Percentiles rank a stretch among this genome's conserved stretches.
Evolutionary conservation across 2,888 invertebrate species (phyloP).

Genomic region (Dendrolimus pini): DNA sequence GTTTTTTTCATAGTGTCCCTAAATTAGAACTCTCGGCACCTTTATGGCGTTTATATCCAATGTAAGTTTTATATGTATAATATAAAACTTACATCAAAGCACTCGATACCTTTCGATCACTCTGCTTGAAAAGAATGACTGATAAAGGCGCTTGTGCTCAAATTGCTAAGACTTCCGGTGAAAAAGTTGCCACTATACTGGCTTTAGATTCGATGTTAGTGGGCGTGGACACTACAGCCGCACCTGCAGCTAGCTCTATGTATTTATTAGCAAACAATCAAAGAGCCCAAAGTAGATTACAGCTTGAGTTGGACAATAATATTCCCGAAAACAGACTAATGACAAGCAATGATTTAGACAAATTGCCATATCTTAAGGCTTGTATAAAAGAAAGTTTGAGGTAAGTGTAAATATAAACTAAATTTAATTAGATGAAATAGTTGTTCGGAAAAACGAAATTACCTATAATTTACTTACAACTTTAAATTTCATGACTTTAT

Average conservation of each 20-base stretch:
- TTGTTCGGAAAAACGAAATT: too few species aligned
- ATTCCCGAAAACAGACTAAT: conserved; percentile 75
- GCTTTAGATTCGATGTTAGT: conserved; percentile 87
- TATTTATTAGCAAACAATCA: conserved; percentile 85
- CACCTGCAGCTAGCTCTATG: conserved; percentile 84
- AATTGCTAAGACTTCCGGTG: conserved; percentile 49
- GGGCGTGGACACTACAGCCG: conserved; percentile 89
- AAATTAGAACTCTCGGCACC: conserved; percentile 85
- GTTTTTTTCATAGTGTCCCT: conserved; percentile 86
- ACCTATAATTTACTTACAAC: too few species aligned
- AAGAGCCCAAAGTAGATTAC: conserved; percentile 80
- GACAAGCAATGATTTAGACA: conserved; percentile 77
- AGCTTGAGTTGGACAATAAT: conserved; percentile 76
- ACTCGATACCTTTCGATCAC: conserved; percentile 83
- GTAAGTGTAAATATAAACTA: conserved; percentile 42
- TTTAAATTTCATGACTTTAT: too few species aligned
- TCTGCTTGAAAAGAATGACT: conserved; percentile 59
- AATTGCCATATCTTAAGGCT: conserved; percentile 82
- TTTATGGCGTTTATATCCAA: conserved; percentile 84
- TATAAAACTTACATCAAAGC: conserved; percentile 83
- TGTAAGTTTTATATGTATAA: too few species aligned
- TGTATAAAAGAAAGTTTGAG: conserved; percentile 87
- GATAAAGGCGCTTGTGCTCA: conserved; percentile 64
- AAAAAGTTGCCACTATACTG: conserved; percentile 80
- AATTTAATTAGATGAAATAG: too few species aligned